Evolutionary conservation across 2,113 vertebrate species (phyloP).

Genomic region (Coptodon rendalli): DNA sequence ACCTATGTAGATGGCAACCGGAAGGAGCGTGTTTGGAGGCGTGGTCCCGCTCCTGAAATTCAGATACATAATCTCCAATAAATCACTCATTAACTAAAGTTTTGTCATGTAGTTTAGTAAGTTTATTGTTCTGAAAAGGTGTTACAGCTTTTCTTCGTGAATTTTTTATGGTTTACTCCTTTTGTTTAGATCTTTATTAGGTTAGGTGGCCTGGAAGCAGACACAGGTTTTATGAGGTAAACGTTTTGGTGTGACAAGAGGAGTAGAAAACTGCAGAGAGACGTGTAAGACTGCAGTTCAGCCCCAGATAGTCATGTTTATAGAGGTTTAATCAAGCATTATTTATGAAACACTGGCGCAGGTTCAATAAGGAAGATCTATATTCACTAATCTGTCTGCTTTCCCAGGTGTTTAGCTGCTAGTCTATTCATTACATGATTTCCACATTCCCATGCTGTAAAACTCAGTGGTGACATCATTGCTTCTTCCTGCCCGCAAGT

Average conservation of each 20-base stretch:
- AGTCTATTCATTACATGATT: background rate
- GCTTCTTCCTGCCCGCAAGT: background rate
- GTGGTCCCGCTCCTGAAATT: too few species aligned
- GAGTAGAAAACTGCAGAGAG: background rate
- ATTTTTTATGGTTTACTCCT: background rate
- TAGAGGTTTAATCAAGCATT: background rate
- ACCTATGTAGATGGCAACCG: too few species aligned
- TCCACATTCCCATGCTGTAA: background rate
- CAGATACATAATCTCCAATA: too few species aligned
- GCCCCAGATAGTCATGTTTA: rapidly evolving
- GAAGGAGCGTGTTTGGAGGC: too few species aligned
- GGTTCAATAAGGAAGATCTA: background rate
- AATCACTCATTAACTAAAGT: background rate
- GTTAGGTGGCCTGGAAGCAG: background rate
- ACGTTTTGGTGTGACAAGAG: background rate
- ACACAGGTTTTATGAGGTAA: background rate
- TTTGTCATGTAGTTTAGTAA: background rate
- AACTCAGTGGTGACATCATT: background rate
- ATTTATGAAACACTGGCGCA: background rate
- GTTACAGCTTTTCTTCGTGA: background rate
- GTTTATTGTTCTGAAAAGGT: background rate
- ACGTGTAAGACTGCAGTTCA: background rate
- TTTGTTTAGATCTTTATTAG: background rate
- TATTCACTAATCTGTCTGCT: background rate
- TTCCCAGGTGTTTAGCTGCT: background rate